Evolutionary conservation across 2,113 vertebrate species (phyloP), one percentile per base, ranked within the genome.

Genomic region (Sebastes fasciatus): DNA sequence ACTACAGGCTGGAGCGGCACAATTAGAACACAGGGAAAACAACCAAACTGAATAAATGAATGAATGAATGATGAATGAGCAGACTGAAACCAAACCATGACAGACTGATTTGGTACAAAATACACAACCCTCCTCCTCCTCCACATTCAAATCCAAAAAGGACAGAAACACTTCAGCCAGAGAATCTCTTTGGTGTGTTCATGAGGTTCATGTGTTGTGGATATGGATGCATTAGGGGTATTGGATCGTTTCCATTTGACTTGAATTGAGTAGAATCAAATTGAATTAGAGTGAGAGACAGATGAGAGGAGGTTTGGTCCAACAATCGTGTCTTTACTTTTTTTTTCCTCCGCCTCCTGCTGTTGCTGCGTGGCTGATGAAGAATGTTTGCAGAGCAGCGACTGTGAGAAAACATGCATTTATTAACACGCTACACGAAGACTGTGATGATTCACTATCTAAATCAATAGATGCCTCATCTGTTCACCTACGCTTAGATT

Each of bases 391-490:
- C 19, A 45, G n/a, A 5, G 45, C 52, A 54, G 64, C 51, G 8
- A 49, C 61, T 42, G 69, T 71, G 82, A 48, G 51, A 62, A 64
- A 68, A 54, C 40, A 12, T 7, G 51, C 45, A 60, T 84, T 40
- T 54, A 77, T 80, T 21, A 78, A 58, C 55, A 62, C 45, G n/a
- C 67, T 11, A 49, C 72, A 69, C 17, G 62, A 58, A 46, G 43
- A 34, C 34, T 64, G 67, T 60, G 45, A 81, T 80, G 68, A 81
- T 68, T 64, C 73, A 64, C 52, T 57, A 73, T 55, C 73, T 52
- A 46, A 80, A 73, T 77, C 67, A 73, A 83, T 73, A 80, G 26
- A 45, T 34, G 62, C 14, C 16, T 62, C 26, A 42, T 67, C 67
- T 67, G 19, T 23, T 68, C 51, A 55, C 55, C 73, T 67, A 67